Base-by-base conservation (phyloP, 2,113 vertebrate species). In the Syrrhaptes paradoxus region DNA sequence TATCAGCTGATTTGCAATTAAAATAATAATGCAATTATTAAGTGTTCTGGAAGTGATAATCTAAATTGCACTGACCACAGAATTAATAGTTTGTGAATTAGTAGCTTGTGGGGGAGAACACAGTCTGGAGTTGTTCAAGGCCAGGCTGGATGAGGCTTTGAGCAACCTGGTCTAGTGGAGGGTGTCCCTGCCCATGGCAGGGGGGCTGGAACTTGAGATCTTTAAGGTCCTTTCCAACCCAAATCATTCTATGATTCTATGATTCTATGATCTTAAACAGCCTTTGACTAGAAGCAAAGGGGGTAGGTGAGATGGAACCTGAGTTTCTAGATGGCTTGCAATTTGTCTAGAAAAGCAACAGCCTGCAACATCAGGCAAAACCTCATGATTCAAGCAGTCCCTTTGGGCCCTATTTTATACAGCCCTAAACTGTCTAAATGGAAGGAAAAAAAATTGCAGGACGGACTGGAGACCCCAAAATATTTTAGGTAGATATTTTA, bases 1-100 rank as follows among this genome's bases (percentile, higher is more conserved):
- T 90, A 74, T 86, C 85, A 93, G 71, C 43, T 85, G 78, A 65
- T 34, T 83, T 92, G 65, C 65, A 94, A 86, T 95, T 93, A 86
- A 93, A 88, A 81, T 93, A 92, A 81, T n/a, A 62, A 87, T 74
- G 55, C 72, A 88, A 19, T 86, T 74, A 80, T 43, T 65, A 62
- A 25, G 73, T 61, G n/a, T 57, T 74, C 55, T 58, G 61, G n/a
- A 78, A 88, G 48, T 57, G 90, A 88, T 71, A 93, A 65, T 17
- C 55, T 77, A 45, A 90, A 74, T 48, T 77, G 52, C 48, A 74
- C 36, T 81, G 85, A 87, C 88, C 82, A 3, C 72, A 87, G 72
- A 92, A 86, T 84, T 45, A 71, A 72, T 29, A 73, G 70, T 46
- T 70, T 86, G 45, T 76, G 86, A 52, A 87, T 92, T 24, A 81